Conservation (phyloP, 2,797 vertebrate species). For the Orestias chungarensis region DNA sequence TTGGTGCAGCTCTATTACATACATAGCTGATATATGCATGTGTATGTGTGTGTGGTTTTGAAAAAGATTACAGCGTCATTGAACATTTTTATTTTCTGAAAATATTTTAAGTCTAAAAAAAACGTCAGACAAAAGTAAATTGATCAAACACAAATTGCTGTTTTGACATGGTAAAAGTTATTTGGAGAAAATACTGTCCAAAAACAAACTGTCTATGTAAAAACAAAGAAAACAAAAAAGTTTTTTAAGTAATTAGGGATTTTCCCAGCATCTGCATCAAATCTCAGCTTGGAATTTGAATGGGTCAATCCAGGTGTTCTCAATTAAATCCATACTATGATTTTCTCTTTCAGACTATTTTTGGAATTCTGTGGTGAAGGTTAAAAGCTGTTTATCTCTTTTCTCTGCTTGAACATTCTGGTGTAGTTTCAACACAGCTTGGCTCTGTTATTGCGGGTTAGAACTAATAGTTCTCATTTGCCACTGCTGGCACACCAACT, state of each 20-base stretch:
- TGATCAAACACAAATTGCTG: too few relatives aligned
- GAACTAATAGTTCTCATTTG: slow-evolving; percentile 6
- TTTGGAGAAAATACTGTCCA: too few relatives aligned
- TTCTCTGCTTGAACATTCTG: not conserved
- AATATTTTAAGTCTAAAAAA: too few relatives aligned
- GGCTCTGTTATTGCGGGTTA: slow-evolving; percentile 1
- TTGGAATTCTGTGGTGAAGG: not conserved
- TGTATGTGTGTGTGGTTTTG: too few relatives aligned
- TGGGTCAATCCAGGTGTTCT: not conserved
- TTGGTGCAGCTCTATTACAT: too few relatives aligned
- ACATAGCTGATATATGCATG: too few relatives aligned
- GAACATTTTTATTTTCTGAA: too few relatives aligned
- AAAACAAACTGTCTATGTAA: too few relatives aligned
- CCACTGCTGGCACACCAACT: slow-evolving; percentile 4
- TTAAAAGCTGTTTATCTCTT: not conserved
- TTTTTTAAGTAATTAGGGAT: not conserved
- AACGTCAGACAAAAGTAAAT: too few relatives aligned
- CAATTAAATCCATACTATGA: not conserved
- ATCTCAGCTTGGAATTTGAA: not conserved
- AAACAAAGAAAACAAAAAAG: too few relatives aligned
- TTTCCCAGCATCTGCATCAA: not conserved
- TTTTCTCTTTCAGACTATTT: not conserved
- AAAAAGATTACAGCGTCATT: too few relatives aligned
- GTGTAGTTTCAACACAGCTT: not conserved
- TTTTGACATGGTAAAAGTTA: too few relatives aligned